Conservation (phyloP, 2,888 invertebrate species). For the Caenorhabditis panamensis region DNA sequence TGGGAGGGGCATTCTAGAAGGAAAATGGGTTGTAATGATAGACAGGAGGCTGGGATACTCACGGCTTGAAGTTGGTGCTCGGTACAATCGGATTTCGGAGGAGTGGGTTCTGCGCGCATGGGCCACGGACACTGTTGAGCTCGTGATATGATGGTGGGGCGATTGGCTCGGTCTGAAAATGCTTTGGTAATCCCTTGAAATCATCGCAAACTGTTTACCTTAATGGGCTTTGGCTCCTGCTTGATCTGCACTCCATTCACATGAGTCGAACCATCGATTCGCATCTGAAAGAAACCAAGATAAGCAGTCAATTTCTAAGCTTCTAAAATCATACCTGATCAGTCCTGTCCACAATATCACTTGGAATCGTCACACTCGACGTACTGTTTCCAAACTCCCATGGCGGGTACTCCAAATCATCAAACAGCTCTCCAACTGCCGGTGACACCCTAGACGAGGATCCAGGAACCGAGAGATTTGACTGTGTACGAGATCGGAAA, state of each 20-base stretch:
- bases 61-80: constrained; percentile 60
- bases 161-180: constrained; percentile 62
- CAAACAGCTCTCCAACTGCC: constrained; percentile 66
- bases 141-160: constrained; percentile 75
- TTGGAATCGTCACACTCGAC: constrained; percentile 61
- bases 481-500: constrained; percentile 73
- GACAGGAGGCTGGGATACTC: constrained; percentile 9
- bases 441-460: constrained; percentile 70
- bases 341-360: constrained; percentile 73
- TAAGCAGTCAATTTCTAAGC: neutral
- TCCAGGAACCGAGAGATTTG: constrained; percentile 73
- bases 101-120: constrained; percentile 76
- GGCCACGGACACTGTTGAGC: constrained; percentile 73
- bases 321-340: constrained; percentile 59
- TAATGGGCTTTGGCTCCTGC: constrained; percentile 63
- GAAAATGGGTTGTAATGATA: too few species aligned
- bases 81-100: constrained; percentile 68
- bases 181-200: constrained; percentile 1
- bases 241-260: constrained; percentile 55
- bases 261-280: constrained; percentile 59
- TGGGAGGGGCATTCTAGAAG: constrained; percentile 58
- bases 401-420: constrained; percentile 79
- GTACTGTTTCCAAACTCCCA: constrained; percentile 71
- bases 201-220: constrained; percentile 19
- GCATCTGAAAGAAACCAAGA: constrained; percentile 53